A percentile compares a stretch with the other conserved stretches of the same genome.
These are phyloP conservation scores for Sebastes nivosus DNA, from an alignment of 2,797 vertebrate species.

Conservation along the genomic window DNA sequence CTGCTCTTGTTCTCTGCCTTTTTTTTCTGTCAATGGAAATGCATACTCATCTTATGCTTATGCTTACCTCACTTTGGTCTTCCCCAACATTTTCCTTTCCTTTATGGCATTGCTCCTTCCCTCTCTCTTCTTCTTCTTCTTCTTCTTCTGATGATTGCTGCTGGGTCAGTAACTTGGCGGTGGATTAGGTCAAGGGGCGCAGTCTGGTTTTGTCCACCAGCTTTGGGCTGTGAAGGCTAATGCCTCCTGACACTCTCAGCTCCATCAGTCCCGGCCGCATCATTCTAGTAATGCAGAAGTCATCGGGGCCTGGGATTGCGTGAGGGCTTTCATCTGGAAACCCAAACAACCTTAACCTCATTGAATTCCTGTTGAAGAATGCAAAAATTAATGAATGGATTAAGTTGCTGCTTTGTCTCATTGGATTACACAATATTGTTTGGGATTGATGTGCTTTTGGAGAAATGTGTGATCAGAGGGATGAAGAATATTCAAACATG, in stretches of 20 bases:
- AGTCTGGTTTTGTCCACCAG: constrained; percentile 72
- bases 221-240: constrained; percentile 71
- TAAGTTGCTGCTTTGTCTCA: constrained; percentile 50
- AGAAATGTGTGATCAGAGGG: background rate
- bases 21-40: background rate
- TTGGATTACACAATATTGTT: constrained; percentile 37
- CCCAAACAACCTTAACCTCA: constrained; percentile 69
- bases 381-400: constrained; percentile 68
- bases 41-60: background rate
- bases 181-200: constrained; percentile 70
- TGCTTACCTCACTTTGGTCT: background rate
- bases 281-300: constrained; percentile 80
- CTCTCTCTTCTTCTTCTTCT: constrained; percentile 13
- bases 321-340: constrained; percentile 81
- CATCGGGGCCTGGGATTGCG: constrained; percentile 70
- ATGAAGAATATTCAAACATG: background rate
- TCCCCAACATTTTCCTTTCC: background rate
- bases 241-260: constrained; percentile 77
- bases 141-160: constrained; percentile 62
- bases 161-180: constrained; percentile 70
- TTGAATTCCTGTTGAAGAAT: constrained; percentile 68
- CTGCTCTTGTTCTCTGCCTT: background rate
- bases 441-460: constrained; percentile 11
- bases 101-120: background rate
- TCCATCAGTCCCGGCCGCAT: constrained; percentile 74